phyloP scores from a whole-genome alignment of 1,140 invertebrate genomes.

The Cyclina sinensis region DNA sequence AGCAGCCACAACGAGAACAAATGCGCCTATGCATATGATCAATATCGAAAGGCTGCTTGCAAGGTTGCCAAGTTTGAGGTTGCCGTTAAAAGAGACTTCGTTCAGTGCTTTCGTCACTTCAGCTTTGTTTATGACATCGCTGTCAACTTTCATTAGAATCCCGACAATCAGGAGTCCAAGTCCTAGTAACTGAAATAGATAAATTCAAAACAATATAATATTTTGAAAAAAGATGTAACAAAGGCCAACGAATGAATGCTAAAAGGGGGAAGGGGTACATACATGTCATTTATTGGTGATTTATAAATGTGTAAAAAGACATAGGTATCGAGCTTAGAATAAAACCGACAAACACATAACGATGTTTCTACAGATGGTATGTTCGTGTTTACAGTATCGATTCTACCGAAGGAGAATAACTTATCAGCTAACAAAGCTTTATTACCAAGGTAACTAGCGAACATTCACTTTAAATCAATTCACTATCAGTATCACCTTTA shows the following conservation, averaged over 20 bases:
- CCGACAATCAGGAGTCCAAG: constrained; percentile 71
- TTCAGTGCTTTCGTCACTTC: constrained; percentile 65
- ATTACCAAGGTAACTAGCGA: not conserved
- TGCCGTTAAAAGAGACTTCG: constrained; percentile 55
- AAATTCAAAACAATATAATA: no score
- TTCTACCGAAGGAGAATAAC: no score
- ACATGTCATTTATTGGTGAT: no score
- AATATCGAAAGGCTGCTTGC: constrained; percentile 65
- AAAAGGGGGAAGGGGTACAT: no score
- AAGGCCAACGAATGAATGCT: no score
- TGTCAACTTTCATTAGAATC: constrained; percentile 63
- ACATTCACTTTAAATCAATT: not conserved
- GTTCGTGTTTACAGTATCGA: no score
- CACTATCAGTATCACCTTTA: no score
- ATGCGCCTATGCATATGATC: constrained; percentile 66
- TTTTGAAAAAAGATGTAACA: no score
- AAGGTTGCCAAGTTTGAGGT: constrained; percentile 50
- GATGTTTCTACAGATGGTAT: no score
- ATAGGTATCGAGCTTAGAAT: no score
- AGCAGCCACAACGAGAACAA: constrained; percentile 67
- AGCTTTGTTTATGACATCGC: constrained; percentile 54
- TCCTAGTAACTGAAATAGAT: constrained; percentile 66
- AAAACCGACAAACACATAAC: no score
- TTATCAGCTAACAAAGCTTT: not conserved
- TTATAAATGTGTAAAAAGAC: no score